These are phyloP conservation scores for Myotis pilosus DNA, from an alignment of 2,797 vertebrate genomes.

Conservation along the genomic window DNA sequence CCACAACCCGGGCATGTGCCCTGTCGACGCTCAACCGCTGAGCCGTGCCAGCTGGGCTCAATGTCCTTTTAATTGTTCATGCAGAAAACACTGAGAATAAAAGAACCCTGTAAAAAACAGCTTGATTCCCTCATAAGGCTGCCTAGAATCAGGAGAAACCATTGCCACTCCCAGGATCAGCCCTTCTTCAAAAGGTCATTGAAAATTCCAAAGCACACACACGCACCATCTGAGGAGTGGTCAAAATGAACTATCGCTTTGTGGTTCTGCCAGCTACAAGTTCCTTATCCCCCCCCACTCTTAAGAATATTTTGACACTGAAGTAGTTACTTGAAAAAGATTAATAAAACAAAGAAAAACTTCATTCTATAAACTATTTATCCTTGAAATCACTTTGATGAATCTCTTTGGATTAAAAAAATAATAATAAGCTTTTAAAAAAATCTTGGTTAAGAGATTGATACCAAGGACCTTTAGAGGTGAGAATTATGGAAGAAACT, in stretches of 20 bases:
- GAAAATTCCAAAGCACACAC: not conserved
- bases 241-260: not conserved
- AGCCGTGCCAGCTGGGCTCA: not conserved
- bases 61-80: not conserved
- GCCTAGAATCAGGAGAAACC: not conserved
- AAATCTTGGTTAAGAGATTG: not conserved
- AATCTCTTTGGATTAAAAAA: slow-evolving; percentile 22
- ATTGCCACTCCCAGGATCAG: not conserved
- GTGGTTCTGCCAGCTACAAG: not conserved
- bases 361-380: not conserved
- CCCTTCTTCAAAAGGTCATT: not conserved
- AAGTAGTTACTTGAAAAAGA: not conserved
- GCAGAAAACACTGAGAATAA: not conserved
- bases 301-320: not conserved
- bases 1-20: too few relatives aligned
- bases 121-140: not conserved
- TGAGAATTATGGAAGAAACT: not conserved
- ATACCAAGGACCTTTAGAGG: not conserved
- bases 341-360: not conserved
- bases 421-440: not conserved
- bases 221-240: not conserved
- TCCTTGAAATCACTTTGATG: not conserved
- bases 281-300: not conserved
- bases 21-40: too few relatives aligned
- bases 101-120: not conserved